A percentile compares a stretch with the other conserved stretches of the same genome.
These are phyloP conservation scores for Echinometra lucunter DNA, from an alignment of 53 echinoderm and acorn worm species.

Conservation along the genomic window DNA sequence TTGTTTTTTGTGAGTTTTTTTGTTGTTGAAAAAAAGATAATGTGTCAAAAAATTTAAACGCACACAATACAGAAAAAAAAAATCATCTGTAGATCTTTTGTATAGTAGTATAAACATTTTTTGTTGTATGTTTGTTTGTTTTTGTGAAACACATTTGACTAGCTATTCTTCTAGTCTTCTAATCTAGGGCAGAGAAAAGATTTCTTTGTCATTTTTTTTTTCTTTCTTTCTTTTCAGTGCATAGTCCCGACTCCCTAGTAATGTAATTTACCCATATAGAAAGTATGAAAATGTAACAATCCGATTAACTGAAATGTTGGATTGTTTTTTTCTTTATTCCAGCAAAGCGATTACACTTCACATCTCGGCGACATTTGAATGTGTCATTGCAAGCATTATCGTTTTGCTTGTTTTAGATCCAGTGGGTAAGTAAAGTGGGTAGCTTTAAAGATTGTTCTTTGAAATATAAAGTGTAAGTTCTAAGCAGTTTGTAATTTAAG, in stretches of 20 bases:
- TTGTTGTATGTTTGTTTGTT: too few species aligned
- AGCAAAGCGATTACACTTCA: slow-evolving; percentile 73
- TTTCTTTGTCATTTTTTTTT: not conserved
- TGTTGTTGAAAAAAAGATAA: too few species aligned
- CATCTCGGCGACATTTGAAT: slow-evolving; percentile 81
- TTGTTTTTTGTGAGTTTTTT: too few species aligned
- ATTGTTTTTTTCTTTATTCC: not conserved
- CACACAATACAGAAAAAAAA: too few species aligned
- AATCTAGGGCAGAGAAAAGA: not conserved
- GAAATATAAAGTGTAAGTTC: not conserved
- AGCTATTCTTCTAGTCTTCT: too few species aligned
- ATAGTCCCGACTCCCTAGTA: not conserved
- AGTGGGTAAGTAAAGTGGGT: slow-evolving; percentile 68
- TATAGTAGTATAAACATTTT: too few species aligned
- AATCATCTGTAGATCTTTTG: too few species aligned
- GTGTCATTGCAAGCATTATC: slow-evolving; percentile 76
- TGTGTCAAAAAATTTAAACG: too few species aligned
- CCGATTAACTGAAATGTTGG: too few species aligned
- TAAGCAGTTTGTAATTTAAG: not conserved
- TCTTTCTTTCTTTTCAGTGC: not conserved
- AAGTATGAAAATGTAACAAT: not conserved
- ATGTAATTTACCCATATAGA: not conserved
- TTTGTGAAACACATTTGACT: too few species aligned
- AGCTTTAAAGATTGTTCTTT: not conserved
- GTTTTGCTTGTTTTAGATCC: slow-evolving; percentile 81